phyloP scores from a whole-genome alignment of 2,888 invertebrate species.

The Odontothrips loti region DNA sequence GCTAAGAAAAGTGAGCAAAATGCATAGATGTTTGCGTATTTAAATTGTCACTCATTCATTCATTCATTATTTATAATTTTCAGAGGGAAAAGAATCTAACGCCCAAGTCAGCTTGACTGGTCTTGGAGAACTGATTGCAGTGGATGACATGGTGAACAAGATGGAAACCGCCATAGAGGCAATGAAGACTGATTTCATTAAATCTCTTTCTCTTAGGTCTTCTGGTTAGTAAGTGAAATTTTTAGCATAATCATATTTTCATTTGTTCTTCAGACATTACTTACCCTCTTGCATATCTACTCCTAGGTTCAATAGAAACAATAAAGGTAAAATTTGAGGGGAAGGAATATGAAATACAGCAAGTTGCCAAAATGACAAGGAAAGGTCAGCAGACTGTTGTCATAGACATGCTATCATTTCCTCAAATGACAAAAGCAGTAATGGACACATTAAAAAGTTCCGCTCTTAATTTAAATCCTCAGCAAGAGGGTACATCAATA shows the following conservation, averaged over 20 bases:
- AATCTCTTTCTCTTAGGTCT: slow-evolving; percentile 74
- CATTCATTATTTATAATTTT: slow-evolving; percentile 27
- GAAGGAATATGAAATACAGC: slow-evolving; percentile 75
- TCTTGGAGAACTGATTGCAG: slow-evolving; percentile 65
- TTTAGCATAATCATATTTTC: neutral
- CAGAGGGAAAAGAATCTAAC: slow-evolving; percentile 48
- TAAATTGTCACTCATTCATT: neutral
- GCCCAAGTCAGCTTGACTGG: slow-evolving; percentile 66
- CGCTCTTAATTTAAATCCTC: slow-evolving; percentile 88
- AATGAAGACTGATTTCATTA: slow-evolving; percentile 73
- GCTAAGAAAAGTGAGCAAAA: neutral
- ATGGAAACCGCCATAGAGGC: slow-evolving; percentile 63
- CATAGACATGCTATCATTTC: slow-evolving; percentile 76
- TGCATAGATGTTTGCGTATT: too few relatives aligned
- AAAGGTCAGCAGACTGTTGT: slow-evolving; percentile 84
- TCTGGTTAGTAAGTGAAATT: slow-evolving; percentile 45
- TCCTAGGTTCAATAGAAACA: slow-evolving; percentile 69
- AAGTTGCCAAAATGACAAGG: slow-evolving; percentile 79
- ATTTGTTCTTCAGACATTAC: neutral
- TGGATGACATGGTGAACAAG: slow-evolving; percentile 62
- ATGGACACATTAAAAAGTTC: slow-evolving; percentile 71
- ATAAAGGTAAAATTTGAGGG: slow-evolving; percentile 71
- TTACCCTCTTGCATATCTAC: slow-evolving; percentile 30
- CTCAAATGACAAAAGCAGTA: slow-evolving; percentile 78
- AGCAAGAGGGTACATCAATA: slow-evolving; percentile 88